phyloP scores from a whole-genome alignment of 1,140 invertebrate species.

The Sarcophaga peregrina region DNA sequence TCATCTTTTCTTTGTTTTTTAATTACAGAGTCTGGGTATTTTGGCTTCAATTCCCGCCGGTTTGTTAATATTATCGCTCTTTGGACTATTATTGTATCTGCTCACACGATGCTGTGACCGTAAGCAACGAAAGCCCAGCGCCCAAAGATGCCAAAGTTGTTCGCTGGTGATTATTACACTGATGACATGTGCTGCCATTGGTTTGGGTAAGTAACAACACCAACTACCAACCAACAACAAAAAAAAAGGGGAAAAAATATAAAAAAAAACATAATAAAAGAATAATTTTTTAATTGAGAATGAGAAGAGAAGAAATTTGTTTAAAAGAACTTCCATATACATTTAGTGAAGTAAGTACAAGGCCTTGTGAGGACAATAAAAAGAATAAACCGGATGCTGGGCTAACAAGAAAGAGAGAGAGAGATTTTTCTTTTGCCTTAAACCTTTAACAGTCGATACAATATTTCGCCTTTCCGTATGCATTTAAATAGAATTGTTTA shows the following conservation, averaged over 20 bases:
- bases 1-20: slow-evolving; percentile 35
- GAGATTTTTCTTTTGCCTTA: background rate
- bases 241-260: background rate
- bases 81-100: slow-evolving; percentile 88
- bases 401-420: background rate
- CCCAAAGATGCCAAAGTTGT: slow-evolving; percentile 80
- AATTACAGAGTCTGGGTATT: slow-evolving; percentile 85
- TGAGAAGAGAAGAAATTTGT: background rate
- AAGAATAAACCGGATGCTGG: background rate
- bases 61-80: slow-evolving; percentile 87
- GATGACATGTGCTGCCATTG: slow-evolving; percentile 82
- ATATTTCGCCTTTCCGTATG: too few species aligned
- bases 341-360: background rate
- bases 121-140: slow-evolving; percentile 81
- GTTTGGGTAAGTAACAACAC: slow-evolving; percentile 64
- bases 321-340: background rate
- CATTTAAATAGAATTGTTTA: too few species aligned
- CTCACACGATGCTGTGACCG: slow-evolving; percentile 93
- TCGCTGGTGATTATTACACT: slow-evolving; percentile 84
- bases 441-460: background rate
- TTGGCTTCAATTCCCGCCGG: slow-evolving; percentile 89
- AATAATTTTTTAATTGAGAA: background rate
- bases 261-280: background rate
- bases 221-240: background rate
- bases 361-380: background rate